A percentile compares a stretch with the other conserved stretches of the same genome.
Evolutionary conservation across 2,797 vertebrate species (phyloP).

Genomic region (Leptoclinus maculatus): DNA sequence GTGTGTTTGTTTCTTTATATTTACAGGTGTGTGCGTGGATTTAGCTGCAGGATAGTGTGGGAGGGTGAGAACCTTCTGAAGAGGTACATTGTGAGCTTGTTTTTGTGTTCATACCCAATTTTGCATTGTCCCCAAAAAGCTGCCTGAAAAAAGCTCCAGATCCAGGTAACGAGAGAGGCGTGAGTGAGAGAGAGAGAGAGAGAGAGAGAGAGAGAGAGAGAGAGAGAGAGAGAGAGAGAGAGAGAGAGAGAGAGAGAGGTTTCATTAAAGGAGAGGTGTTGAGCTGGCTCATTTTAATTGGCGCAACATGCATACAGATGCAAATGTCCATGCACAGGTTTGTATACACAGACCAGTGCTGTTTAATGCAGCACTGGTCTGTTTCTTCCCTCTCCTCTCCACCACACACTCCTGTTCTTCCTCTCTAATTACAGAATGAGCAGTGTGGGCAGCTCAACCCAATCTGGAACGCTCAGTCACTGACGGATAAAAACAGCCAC

Average conservation of each 20-base stretch:
- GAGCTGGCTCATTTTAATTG: slow-evolving; percentile 33
- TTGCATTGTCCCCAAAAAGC: slow-evolving; percentile 15
- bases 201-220: background rate
- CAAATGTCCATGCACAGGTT: slow-evolving; percentile 17
- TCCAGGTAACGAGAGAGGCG: slow-evolving; percentile 26
- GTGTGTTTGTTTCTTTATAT: slow-evolving; percentile 6
- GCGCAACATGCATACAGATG: slow-evolving; percentile 28
- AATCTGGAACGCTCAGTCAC: slow-evolving; percentile 35
- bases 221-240: background rate
- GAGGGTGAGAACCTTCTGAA: slow-evolving; percentile 23
- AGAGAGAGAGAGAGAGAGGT: background rate
- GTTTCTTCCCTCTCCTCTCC: slow-evolving; percentile 24
- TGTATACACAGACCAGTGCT: no score
- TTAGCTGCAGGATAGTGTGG: slow-evolving; percentile 5
- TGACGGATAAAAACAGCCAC: slow-evolving; percentile 37
- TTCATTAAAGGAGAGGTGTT: background rate
- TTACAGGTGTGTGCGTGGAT: slow-evolving; percentile 6
- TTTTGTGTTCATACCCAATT: background rate
- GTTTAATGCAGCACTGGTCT: slow-evolving; percentile 23
- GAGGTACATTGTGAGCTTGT: slow-evolving; percentile 13
- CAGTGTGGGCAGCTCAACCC: slow-evolving; percentile 45
- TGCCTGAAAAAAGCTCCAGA: slow-evolving; percentile 7
- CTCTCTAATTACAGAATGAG: slow-evolving; percentile 44
- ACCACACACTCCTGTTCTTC: slow-evolving; percentile 32
- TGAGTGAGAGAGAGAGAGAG: background rate